These are phyloP conservation scores for Rhimphoctona megacephalus DNA, from an alignment of 2,888 invertebrate genomes.

Conservation along the genomic window DNA sequence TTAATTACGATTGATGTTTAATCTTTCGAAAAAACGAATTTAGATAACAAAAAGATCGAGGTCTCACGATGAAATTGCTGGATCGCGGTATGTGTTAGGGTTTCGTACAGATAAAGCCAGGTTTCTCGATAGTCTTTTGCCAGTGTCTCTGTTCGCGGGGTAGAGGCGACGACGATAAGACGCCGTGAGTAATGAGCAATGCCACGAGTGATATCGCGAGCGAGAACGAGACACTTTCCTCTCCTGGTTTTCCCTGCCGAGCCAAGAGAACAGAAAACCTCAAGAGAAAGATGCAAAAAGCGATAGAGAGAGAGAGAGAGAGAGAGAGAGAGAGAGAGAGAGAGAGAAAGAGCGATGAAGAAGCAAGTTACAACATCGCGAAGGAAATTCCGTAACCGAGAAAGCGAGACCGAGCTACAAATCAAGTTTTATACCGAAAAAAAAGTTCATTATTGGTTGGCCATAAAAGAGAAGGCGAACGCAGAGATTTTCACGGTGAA, in stretches of 20 bases:
- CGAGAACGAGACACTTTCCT: slow-evolving; percentile 78
- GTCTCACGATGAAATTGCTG: slow-evolving; percentile 48
- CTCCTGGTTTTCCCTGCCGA: slow-evolving; percentile 41
- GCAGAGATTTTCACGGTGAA: slow-evolving; percentile 73
- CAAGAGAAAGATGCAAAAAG: slow-evolving; percentile 46
- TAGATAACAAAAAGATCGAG: slow-evolving; percentile 26
- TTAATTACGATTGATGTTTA: slow-evolving; percentile 15
- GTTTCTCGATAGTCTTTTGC: slow-evolving; percentile 52
- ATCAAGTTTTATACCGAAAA: slow-evolving; percentile 83
- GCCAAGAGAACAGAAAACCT: slow-evolving; percentile 47
- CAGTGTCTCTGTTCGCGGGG: slow-evolving; percentile 67
- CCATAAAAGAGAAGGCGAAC: slow-evolving; percentile 81
- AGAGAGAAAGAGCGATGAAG: slow-evolving; percentile 47
- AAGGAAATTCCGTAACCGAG: slow-evolving; percentile 65
- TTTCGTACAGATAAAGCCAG: slow-evolving; percentile 57
- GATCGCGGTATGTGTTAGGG: slow-evolving; percentile 47
- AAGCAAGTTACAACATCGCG: slow-evolving; percentile 65
- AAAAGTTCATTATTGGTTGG: slow-evolving; percentile 84
- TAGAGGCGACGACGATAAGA: slow-evolving; percentile 81
- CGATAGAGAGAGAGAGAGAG: slow-evolving; percentile 42
- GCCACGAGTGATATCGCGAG: slow-evolving; percentile 84
- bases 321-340: slow-evolving; percentile 39
- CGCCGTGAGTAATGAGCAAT: slow-evolving; percentile 84
- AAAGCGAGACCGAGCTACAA: slow-evolving; percentile 79
- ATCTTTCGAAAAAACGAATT: slow-evolving; percentile 26